Evolutionary conservation across 1,140 invertebrate species (phyloP), one percentile per base, ranked within the genome.

Genomic region (Paralvinella palmiformis): DNA sequence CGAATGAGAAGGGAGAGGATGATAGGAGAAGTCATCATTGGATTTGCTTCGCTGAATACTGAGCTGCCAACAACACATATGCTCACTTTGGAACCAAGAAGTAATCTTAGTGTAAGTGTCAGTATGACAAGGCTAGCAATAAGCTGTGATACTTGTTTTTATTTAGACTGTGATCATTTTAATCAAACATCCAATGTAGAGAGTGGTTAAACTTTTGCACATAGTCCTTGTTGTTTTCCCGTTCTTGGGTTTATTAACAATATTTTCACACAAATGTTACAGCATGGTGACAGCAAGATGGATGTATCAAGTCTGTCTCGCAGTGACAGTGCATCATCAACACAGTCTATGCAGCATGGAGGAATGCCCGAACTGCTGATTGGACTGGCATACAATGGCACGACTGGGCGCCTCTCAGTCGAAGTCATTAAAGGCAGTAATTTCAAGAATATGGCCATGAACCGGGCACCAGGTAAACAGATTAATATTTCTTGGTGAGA

Each of bases 361-460:
- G 88, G 91, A 6, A 89, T 94, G 22, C 91, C 94, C 17, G 91
- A 96, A 76, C 84, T 96, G 27, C 82, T 96, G 3, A 79, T 94
- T 48, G 93, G 93, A 0, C 83, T 96, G 50, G 88, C 91, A 62
- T 96, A 96, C 75, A 96, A 94, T 75, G 89, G 91, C 0, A 93
- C 90, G 10, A 97, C 93, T 0, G 94, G 94, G 20, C 85, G 93
- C 70, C 84, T 96, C 1, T 89, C 89, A 27, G 90, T 94, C n/a
- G 92, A 96, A 82, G 88, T 93, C 65, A 85, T 96, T 67, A 95
- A 96, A 82, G 94, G 93, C 61, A 94, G 91, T 66, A 92, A 94
- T 81, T 96, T 95, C 80, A 83, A 88, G 69, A 88, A 85, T 70
- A 76, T 82, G 70, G 68, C 84, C 66, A 77, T 85, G 83, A 69